Conservation (phyloP, 2,888 invertebrate genomes). For the Cylindroiulus punctatus region DNA sequence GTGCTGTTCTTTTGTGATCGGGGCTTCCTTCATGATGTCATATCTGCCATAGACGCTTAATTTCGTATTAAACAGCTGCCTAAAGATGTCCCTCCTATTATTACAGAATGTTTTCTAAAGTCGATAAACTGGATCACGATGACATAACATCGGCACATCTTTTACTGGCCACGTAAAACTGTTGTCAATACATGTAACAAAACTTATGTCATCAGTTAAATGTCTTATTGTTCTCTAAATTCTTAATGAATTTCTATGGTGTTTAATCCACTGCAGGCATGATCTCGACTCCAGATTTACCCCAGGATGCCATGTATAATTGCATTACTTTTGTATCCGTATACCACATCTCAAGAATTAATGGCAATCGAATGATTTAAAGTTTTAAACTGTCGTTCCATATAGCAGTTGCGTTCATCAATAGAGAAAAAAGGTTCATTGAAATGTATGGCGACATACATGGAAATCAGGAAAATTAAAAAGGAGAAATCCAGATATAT, state of each 20-base stretch:
- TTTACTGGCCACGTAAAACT: neutral
- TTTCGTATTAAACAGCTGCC: neutral
- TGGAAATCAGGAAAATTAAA: no score
- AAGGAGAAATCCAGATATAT: no score
- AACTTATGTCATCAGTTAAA: neutral
- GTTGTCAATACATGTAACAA: neutral
- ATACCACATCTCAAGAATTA: no score
- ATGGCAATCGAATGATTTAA: no score
- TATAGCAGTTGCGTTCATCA: no score
- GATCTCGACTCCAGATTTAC: no score
- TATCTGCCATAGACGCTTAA: neutral
- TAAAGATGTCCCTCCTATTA: neutral
- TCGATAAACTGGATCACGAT: neutral
- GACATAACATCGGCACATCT: neutral
- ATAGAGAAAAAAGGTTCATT: no score
- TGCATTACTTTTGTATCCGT: no score
- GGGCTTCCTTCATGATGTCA: neutral
- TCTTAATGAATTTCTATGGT: neutral
- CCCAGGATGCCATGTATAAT: no score
- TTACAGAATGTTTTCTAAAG: neutral
- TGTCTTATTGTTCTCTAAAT: neutral
- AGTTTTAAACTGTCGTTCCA: no score
- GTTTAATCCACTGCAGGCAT: neutral
- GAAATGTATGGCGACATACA: no score
- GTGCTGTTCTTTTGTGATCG: slow-evolving; percentile 23